phyloP scores from a whole-genome alignment of 2,113 vertebrate species.

The Holacanthus passer region DNA sequence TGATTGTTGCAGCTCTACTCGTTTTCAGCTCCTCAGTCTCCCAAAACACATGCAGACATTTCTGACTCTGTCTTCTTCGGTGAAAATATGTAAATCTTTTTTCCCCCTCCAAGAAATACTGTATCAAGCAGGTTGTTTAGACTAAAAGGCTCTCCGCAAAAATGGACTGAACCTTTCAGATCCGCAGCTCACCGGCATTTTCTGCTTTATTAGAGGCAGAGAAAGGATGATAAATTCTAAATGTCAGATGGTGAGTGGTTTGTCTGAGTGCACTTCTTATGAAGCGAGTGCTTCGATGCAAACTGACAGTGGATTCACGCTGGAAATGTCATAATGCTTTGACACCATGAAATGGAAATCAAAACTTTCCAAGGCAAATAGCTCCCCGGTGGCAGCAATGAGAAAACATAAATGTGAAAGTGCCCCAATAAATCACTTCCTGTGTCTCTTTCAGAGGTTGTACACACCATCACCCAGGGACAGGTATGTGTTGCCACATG shows the following conservation, averaged over 20 bases:
- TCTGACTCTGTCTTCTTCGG: neutral
- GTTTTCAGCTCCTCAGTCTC: neutral
- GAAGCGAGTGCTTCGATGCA: constrained; percentile 26
- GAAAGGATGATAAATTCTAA: constrained; percentile 47
- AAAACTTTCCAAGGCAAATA: constrained; percentile 54
- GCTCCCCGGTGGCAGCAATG: constrained; percentile 16
- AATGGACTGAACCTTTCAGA: constrained; percentile 28
- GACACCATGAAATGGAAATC: constrained; percentile 58
- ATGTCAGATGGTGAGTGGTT: constrained; percentile 62
- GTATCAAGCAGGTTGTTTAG: constrained; percentile 9
- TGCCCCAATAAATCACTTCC: constrained; percentile 29
- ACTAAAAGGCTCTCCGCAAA: constrained; percentile 10
- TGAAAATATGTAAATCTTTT: neutral
- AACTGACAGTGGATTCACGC: constrained; percentile 45
- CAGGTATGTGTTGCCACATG: constrained; percentile 64
- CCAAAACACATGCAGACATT: neutral
- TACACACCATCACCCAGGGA: constrained; percentile 4
- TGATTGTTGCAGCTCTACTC: neutral
- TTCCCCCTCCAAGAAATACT: neutral
- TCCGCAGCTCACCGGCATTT: constrained; percentile 37
- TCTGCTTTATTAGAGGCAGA: constrained; percentile 43
- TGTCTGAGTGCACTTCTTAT: constrained; percentile 54
- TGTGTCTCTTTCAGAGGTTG: constrained; percentile 15
- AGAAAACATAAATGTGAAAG: constrained; percentile 9
- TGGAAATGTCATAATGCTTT: constrained; percentile 59